Evolutionary conservation across 2,113 vertebrate genomes (phyloP), one percentile per base, ranked within the genome.

Genomic region (Neopipo cinnamomea): DNA sequence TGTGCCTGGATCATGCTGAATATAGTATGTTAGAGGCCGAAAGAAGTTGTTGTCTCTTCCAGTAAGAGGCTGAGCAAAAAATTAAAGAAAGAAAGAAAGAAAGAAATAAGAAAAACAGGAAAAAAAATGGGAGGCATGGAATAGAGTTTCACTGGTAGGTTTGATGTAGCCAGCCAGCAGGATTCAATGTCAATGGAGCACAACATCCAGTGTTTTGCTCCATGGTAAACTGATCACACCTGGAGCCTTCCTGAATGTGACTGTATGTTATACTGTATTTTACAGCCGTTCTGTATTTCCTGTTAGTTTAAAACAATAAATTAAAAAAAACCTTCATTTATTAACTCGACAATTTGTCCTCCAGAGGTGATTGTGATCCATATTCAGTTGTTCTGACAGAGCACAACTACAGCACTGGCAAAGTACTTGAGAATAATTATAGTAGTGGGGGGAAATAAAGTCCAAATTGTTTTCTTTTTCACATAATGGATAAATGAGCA

Each of bases 61-160:
- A 75, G 5, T 14, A 76, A 79, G n/a, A 6, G 14, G 14, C 5
- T 73, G 30, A 28, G 28, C 8, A 33, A 62, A 49, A 4, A 12
- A 31, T 33, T 17, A 39, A 27, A 22, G 24, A 41, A 12, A 23
- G 33, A n/a, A 1, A 20, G 15, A 8, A 56, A 61, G 47, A 14
- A 8, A 24, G 11, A 4, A 24, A 17, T 6, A 49, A n/a, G 12
- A 12, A 21, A 28, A 14, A 11, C 23, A 20, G 12, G 31, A 18
- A 9, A 21, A 5, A 4, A 53, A 31, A 55, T 7, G 11, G 33
- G 2, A 33, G 2, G 2, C 3, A 19, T 44, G 2, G 44, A 42
- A 53, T 3, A 65, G 15, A 41, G 20, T 70, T 83, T 62, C 6
- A 33, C 37, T 50, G 58, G 33, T 30, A 92, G 5, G 28, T 76